Evolutionary conservation across 2,113 vertebrate genomes (phyloP).

Genomic region (Benitochromis conjunctus): DNA sequence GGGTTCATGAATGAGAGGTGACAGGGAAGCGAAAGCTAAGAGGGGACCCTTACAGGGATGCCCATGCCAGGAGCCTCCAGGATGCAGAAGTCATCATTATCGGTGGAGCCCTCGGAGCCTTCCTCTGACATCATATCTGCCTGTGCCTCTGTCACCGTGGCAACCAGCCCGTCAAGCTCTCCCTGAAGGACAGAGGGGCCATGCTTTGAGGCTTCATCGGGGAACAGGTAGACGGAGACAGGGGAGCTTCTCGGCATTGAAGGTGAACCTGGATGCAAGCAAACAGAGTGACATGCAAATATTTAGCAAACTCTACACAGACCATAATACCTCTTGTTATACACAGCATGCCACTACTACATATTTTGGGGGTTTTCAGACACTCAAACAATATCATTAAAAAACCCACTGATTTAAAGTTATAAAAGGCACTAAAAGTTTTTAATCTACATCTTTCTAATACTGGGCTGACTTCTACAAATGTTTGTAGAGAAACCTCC

Average conservation of each 20-base stretch:
- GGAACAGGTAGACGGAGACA: slow-evolving; percentile 86
- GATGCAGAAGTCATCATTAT: slow-evolving; percentile 92
- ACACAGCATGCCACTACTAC: fast-evolving
- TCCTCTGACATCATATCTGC: slow-evolving; percentile 71
- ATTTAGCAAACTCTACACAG: neutral
- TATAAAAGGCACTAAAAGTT: neutral
- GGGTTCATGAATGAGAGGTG: neutral
- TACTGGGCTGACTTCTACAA: neutral
- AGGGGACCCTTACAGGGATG: slow-evolving; percentile 76
- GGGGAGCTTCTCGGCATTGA: slow-evolving; percentile 76
- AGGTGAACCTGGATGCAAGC: slow-evolving; percentile 62
- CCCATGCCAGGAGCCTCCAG: slow-evolving; percentile 89
- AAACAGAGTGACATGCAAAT: neutral
- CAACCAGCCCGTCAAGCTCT: slow-evolving; percentile 64
- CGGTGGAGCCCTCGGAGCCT: slow-evolving; percentile 76
- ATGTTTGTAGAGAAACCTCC: neutral
- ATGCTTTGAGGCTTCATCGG: slow-evolving; percentile 75
- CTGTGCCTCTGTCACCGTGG: slow-evolving; percentile 66
- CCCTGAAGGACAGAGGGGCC: slow-evolving; percentile 24
- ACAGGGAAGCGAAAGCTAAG: neutral
- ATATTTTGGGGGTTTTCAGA: neutral
- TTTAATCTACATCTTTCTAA: neutral
- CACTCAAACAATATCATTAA: neutral
- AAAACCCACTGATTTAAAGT: neutral
- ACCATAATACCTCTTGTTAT: neutral